phyloP scores from a whole-genome alignment of 2,113 vertebrate species.

The Anolis sagrei region DNA sequence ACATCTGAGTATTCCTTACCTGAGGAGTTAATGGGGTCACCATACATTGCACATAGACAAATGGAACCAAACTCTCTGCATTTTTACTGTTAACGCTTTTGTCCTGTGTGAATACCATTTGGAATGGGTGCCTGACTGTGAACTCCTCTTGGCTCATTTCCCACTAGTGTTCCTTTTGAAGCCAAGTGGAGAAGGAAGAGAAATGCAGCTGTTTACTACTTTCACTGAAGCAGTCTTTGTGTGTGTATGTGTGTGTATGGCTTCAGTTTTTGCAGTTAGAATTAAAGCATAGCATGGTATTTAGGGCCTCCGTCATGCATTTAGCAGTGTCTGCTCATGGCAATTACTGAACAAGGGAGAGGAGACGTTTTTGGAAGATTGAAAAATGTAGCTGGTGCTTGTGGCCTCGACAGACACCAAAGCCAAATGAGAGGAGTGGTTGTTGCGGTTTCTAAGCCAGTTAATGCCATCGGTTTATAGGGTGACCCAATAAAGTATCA shows the following conservation, averaged over 20 bases:
- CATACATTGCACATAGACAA: no score
- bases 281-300: constrained; percentile 60
- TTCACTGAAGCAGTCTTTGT: constrained; percentile 41
- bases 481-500: constrained; percentile 43
- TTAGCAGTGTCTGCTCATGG: constrained; percentile 59
- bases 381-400: not conserved
- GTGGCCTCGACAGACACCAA: constrained; percentile 58
- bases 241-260: constrained; percentile 1
- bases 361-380: constrained; percentile 52
- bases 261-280: constrained; percentile 28
- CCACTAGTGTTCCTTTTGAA: constrained; percentile 1
- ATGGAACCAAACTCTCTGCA: not conserved
- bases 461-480: constrained; percentile 52
- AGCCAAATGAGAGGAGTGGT: constrained; percentile 52
- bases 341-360: constrained; percentile 63
- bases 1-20: no score
- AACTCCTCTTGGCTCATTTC: constrained; percentile 23
- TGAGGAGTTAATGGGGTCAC: no score
- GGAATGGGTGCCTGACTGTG: accelerated
- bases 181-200: constrained; percentile 24
- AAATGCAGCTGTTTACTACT: constrained; percentile 56
- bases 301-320: constrained; percentile 15
- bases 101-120: not conserved
- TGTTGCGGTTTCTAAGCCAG: constrained; percentile 49
- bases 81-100: accelerated